phyloP scores from a whole-genome alignment of 2,113 vertebrate species.

The Scytalopus superciliaris region DNA sequence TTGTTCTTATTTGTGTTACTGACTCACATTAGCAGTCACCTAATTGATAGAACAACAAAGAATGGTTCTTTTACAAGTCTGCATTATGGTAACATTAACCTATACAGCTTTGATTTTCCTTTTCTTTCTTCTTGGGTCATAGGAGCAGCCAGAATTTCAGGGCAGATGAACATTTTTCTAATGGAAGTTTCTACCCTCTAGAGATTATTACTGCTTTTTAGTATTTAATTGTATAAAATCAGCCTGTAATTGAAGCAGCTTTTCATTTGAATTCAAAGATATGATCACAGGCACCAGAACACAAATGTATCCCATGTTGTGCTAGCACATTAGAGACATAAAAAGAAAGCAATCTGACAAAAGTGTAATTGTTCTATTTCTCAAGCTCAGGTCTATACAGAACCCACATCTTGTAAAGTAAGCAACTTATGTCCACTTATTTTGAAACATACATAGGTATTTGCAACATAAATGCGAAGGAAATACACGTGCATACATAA shows the following conservation, averaged over 20 bases:
- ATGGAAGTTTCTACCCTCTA: not conserved
- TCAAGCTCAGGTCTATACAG: not conserved
- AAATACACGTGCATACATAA: not conserved
- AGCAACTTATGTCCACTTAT: not conserved
- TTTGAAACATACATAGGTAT: not conserved
- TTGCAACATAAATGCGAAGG: not conserved
- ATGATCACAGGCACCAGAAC: not conserved
- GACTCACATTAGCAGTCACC: not conserved
- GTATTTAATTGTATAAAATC: not conserved
- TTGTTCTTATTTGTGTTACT: not conserved
- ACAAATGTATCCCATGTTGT: not conserved
- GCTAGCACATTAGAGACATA: not conserved
- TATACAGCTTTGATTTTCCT: not conserved
- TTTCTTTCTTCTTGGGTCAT: not conserved
- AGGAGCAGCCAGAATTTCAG: not conserved
- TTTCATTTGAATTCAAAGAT: not conserved
- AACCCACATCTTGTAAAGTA: not conserved
- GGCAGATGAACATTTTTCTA: not conserved
- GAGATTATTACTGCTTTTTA: not conserved
- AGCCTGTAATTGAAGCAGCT: not conserved
- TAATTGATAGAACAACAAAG: not conserved
- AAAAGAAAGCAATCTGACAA: not conserved
- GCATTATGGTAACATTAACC: not conserved
- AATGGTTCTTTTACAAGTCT: not conserved
- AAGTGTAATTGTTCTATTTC: not conserved